Percentiles rank a stretch among this genome's conserved stretches.
Conservation (phyloP, 2,113 vertebrate species). For the Conger conger region DNA sequence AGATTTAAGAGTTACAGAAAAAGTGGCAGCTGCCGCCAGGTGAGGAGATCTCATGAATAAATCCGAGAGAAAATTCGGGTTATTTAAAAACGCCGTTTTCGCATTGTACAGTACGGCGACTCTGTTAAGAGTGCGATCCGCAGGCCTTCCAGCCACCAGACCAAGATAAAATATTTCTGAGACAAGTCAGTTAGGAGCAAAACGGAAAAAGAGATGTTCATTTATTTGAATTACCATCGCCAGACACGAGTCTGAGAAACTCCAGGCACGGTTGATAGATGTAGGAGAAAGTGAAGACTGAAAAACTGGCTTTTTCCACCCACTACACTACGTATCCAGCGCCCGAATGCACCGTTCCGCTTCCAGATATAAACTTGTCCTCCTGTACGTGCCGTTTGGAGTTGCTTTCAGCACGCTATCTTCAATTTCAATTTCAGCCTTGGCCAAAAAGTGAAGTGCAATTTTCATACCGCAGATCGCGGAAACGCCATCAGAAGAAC, state of each 20-base stretch:
- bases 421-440: neutral
- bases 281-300: conserved; percentile 3
- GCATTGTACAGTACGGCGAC: conserved; percentile 35
- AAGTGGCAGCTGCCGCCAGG: neutral
- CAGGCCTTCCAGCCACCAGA: conserved; percentile 16
- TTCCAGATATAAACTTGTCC: neutral
- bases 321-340: neutral
- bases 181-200: conserved; percentile 39
- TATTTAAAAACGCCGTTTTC: conserved; percentile 20
- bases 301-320: neutral
- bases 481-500: neutral
- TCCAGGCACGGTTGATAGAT: conserved; percentile 17
- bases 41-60: conserved; percentile 28
- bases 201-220: conserved; percentile 46
- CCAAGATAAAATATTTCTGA: conserved; percentile 34
- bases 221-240: conserved; percentile 50
- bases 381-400: neutral
- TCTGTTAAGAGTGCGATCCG: conserved; percentile 27
- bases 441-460: neutral
- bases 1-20: neutral
- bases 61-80: conserved; percentile 30
- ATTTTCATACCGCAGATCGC: neutral
- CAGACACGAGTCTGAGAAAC: conserved; percentile 11
- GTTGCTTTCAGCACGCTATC: neutral
- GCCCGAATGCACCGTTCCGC: neutral